Percentiles rank a stretch among this genome's conserved stretches.
phyloP scores from a whole-genome alignment of 2,113 vertebrate genomes.

The Electrona antarctica region DNA sequence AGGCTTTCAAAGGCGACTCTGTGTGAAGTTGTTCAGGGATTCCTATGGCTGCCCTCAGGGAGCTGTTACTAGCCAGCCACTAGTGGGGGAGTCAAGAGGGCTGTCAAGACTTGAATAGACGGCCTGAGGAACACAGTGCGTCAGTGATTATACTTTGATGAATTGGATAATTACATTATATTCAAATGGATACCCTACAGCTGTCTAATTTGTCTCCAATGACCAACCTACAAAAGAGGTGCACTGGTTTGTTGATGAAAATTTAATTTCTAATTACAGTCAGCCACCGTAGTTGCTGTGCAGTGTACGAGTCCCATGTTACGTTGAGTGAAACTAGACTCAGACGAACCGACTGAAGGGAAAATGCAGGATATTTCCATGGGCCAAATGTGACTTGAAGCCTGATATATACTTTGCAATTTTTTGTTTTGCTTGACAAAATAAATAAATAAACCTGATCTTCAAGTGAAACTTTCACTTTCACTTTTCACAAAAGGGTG shows the following conservation, averaged over 20 bases:
- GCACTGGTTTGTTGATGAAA: neutral
- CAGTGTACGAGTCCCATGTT: no score
- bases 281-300: no score
- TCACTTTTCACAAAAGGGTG: no score
- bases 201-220: conserved; percentile 31
- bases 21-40: conserved; percentile 60
- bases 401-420: no score
- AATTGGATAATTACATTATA: conserved; percentile 56
- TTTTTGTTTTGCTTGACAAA: no score
- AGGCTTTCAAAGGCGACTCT: conserved; percentile 71
- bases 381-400: neutral
- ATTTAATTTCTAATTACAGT: conserved; percentile 4
- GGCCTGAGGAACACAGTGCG: conserved; percentile 41
- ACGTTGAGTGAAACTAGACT: neutral
- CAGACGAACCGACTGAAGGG: neutral
- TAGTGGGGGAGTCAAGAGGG: conserved; percentile 42
- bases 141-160: conserved; percentile 51
- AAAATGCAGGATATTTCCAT: neutral
- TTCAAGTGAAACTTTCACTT: no score
- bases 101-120: conserved; percentile 49
- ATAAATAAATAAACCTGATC: no score
- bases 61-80: conserved; percentile 41
- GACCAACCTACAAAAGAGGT: conserved; percentile 21
- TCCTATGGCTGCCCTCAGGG: conserved; percentile 53
- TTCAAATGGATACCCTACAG: conserved; percentile 35